These are phyloP conservation scores for Tychaedon coryphoeus DNA, from an alignment of 2,113 vertebrate species.

Conservation along the genomic window DNA sequence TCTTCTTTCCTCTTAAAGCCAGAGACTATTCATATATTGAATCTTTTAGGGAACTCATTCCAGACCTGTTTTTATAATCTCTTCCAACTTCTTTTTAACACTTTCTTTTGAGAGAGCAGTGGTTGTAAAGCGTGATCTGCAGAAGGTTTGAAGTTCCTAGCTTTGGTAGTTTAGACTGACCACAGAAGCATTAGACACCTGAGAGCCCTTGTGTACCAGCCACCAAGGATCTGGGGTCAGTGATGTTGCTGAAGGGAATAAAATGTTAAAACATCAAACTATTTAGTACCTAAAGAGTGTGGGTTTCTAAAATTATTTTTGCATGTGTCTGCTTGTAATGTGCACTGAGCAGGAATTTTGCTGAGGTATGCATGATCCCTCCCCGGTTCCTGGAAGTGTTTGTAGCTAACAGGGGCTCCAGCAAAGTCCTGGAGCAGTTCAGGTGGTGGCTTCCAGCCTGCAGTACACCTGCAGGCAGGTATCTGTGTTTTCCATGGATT, in stretches of 20 bases:
- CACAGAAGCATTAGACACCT: background rate
- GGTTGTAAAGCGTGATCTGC: background rate
- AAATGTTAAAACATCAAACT: background rate
- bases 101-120: background rate
- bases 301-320: constrained; percentile 21
- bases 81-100: background rate
- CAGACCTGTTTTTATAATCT: background rate
- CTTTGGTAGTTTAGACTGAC: background rate
- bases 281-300: background rate
- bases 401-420: background rate
- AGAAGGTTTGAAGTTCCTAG: background rate
- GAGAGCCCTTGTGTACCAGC: background rate
- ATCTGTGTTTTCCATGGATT: background rate
- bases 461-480: background rate
- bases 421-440: background rate
- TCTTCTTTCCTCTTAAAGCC: background rate
- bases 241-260: background rate
- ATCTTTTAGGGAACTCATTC: background rate
- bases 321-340: background rate
- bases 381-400: background rate
- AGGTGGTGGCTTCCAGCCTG: background rate
- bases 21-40: background rate
- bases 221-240: rapidly evolving
- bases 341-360: background rate
- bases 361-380: constrained; percentile 1